phyloP scores from a whole-genome alignment of 1,140 invertebrate species.

The Meloidogyne exigua region DNA sequence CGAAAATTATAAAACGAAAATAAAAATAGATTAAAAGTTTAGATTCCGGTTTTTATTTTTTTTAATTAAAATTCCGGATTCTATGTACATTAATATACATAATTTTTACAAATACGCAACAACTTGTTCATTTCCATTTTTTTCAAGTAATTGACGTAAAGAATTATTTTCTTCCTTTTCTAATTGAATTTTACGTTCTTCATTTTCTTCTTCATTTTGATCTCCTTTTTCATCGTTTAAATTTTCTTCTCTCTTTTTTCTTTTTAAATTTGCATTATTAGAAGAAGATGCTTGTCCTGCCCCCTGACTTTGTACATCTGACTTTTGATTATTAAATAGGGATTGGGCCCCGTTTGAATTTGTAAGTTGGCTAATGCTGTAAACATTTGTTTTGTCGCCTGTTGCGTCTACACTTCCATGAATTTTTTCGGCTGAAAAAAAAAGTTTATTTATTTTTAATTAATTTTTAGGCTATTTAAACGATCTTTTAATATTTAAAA shows the following conservation, averaged over 20 bases:
- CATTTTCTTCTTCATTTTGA: neutral
- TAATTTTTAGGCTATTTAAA: too few species aligned
- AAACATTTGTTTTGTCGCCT: slow-evolving; percentile 17
- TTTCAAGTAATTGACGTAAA: slow-evolving; percentile 2
- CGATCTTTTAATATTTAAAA: slow-evolving; percentile 1
- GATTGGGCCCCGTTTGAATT: slow-evolving; percentile 4
- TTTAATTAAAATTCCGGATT: too few species aligned
- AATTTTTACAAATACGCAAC: neutral
- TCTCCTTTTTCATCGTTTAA: neutral
- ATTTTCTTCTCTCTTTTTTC: slow-evolving; percentile 4
- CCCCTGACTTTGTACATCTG: slow-evolving; percentile 4
- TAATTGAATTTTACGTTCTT: neutral
- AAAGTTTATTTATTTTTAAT: too few species aligned
- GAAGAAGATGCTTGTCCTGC: neutral
- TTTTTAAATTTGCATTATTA: slow-evolving; percentile 9
- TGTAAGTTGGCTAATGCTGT: slow-evolving; percentile 6
- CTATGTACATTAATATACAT: neutral
- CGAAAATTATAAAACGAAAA: too few species aligned
- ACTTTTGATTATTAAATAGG: slow-evolving; percentile 20
- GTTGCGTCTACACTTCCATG: slow-evolving; percentile 18
- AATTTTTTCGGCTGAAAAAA: slow-evolving; percentile 7
- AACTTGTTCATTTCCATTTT: neutral
- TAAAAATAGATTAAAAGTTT: too few species aligned
- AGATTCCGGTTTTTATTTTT: too few species aligned
- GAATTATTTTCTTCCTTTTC: neutral